Conservation (phyloP, 2,888 invertebrate genomes). For the Stenchaetothrips biformis region DNA sequence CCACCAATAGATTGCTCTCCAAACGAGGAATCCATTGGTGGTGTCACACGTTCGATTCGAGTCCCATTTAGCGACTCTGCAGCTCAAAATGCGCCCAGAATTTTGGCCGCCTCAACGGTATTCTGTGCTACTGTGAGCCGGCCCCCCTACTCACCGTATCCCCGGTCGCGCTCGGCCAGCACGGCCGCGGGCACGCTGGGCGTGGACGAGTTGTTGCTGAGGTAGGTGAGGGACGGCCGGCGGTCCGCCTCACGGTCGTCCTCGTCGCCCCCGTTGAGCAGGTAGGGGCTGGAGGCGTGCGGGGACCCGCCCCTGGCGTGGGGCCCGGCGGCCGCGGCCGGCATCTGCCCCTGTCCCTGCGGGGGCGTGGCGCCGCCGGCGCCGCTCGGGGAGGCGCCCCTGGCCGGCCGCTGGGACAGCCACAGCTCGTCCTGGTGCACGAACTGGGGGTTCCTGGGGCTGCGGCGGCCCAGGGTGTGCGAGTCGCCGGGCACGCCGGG, state of each 20-base stretch:
- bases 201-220: conserved; percentile 44
- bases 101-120: no score
- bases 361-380: background rate
- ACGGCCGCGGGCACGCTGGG: conserved; percentile 44
- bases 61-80: no score
- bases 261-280: conserved; percentile 43
- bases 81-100: no score
- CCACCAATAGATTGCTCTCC: no score
- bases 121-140: no score
- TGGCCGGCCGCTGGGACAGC: conserved; percentile 39
- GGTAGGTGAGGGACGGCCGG: conserved; percentile 38
- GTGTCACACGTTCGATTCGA: no score
- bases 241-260: background rate
- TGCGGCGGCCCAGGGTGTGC: conserved; percentile 42
- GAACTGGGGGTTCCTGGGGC: conserved; percentile 40
- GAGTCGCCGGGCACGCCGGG: conserved; percentile 41
- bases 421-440: conserved; percentile 42
- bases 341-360: background rate
- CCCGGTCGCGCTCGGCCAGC: conserved; percentile 22
- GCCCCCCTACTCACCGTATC: background rate
- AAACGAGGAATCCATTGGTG: no score
- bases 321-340: conserved; percentile 25
- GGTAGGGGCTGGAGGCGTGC: conserved; percentile 27
- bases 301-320: conserved; percentile 8
- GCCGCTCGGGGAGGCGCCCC: background rate